Conservation (phyloP, 2,888 invertebrate species). For the Papilio gigon region DNA sequence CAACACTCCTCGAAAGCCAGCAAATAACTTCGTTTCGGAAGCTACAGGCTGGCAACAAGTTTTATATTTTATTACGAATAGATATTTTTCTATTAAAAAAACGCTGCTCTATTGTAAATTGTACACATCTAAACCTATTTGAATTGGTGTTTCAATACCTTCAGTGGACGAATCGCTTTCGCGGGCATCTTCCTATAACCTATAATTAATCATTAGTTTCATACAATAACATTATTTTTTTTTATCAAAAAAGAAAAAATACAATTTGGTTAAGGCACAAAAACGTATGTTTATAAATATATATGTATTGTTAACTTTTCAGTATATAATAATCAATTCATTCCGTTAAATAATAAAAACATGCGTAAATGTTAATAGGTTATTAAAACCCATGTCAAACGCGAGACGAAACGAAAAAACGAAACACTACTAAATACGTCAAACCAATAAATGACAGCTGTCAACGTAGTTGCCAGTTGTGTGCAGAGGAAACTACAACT, state of each 20-base stretch:
- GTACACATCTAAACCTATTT: slow-evolving; percentile 57
- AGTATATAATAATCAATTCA: slow-evolving; percentile 15
- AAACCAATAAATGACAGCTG: slow-evolving; percentile 15
- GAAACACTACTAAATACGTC: slow-evolving; percentile 10
- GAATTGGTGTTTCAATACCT: slow-evolving; percentile 79
- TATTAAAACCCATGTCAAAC: slow-evolving; percentile 30
- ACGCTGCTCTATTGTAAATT: slow-evolving; percentile 43
- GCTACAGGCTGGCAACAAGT: slow-evolving; percentile 3
- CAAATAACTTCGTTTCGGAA: background rate
- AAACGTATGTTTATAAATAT: slow-evolving; percentile 26
- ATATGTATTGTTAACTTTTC: slow-evolving; percentile 16
- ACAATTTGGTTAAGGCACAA: slow-evolving; percentile 45
- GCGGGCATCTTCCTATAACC: slow-evolving; percentile 61
- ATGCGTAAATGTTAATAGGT: slow-evolving; percentile 40
- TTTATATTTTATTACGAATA: slow-evolving; percentile 10
- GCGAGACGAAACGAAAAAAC: slow-evolving; percentile 25
- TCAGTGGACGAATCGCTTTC: slow-evolving; percentile 78
- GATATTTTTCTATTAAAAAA: slow-evolving; percentile 36
- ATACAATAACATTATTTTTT: slow-evolving; percentile 41
- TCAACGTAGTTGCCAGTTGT: slow-evolving; percentile 36
- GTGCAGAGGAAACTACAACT: slow-evolving; percentile 19
- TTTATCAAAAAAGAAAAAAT: slow-evolving; percentile 40
- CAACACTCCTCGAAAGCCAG: background rate
- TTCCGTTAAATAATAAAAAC: slow-evolving; percentile 34
- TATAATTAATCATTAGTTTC: slow-evolving; percentile 46